Evolutionary conservation across 1,140 invertebrate species (phyloP).

Genomic region (silkworm (Bombyx mori)): ASM3026992v2 NC_085122.1:14022001-14022500

Average conservation of each 20-base stretch:
- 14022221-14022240: neutral
- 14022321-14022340: slow-evolving; percentile 56
- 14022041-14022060: slow-evolving; percentile 32
- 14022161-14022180: slow-evolving; percentile 2
- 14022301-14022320: slow-evolving; percentile 56
- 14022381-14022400: slow-evolving; percentile 24
- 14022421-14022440: slow-evolving; percentile 52
- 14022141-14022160: slow-evolving; percentile 18
- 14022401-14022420: slow-evolving; percentile 29
- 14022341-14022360: slow-evolving; percentile 66
- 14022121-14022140: slow-evolving; percentile 22
- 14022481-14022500: too few species aligned
- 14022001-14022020: slow-evolving; percentile 6
- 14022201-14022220: slow-evolving; percentile 2
- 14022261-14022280: slow-evolving; percentile 11
- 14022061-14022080: slow-evolving; percentile 40
- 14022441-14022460: neutral
- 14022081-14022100: slow-evolving; percentile 55
- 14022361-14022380: slow-evolving; percentile 64
- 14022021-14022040: slow-evolving; percentile 12
- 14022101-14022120: slow-evolving; percentile 47
- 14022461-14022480: neutral
- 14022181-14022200: neutral
- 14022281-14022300: slow-evolving; percentile 26
- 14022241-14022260: slow-evolving; percentile 2